Evolutionary conservation across 2,888 invertebrate species (phyloP).

Genomic region (Trichopria drosophilae): DNA sequence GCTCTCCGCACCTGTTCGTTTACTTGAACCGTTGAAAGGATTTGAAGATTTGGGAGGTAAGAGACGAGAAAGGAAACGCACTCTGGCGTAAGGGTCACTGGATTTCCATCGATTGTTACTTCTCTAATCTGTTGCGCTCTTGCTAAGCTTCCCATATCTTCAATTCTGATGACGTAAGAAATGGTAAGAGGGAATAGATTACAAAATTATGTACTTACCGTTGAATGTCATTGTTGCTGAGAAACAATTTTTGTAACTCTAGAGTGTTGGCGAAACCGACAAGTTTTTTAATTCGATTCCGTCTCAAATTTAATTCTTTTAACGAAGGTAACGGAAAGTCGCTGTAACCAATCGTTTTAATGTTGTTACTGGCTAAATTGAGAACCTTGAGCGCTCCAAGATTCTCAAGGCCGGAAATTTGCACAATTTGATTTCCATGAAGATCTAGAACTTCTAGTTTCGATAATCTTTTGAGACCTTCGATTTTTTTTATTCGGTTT

Average conservation of each 20-base stretch:
- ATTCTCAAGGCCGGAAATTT: constrained; percentile 70
- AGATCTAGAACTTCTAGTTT: constrained; percentile 90
- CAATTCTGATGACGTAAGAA: constrained; percentile 65
- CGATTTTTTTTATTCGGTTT: constrained; percentile 82
- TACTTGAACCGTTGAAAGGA: constrained; percentile 77
- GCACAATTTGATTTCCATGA: constrained; percentile 86
- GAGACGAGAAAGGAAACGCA: constrained; percentile 82
- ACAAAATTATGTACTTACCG: constrained; percentile 58
- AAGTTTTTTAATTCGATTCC: constrained; percentile 80
- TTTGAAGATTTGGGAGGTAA: constrained; percentile 73
- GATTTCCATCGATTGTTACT: constrained; percentile 85
- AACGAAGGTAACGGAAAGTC: constrained; percentile 77
- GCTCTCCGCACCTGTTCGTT: constrained; percentile 77
- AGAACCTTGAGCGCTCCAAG: constrained; percentile 82
- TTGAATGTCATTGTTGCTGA: constrained; percentile 79
- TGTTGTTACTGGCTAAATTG: constrained; percentile 90
- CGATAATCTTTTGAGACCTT: constrained; percentile 70
- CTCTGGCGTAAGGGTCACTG: constrained; percentile 78
- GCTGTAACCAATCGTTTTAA: constrained; percentile 73
- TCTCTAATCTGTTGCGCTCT: constrained; percentile 78
- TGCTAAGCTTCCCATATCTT: constrained; percentile 82
- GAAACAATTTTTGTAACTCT: constrained; percentile 75
- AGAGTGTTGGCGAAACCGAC: constrained; percentile 79
- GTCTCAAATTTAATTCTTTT: constrained; percentile 84
- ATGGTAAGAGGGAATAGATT: no score